These are phyloP conservation scores for Apomyelois bistriatella DNA, from an alignment of 2,888 invertebrate species.

Conservation along the genomic window DNA sequence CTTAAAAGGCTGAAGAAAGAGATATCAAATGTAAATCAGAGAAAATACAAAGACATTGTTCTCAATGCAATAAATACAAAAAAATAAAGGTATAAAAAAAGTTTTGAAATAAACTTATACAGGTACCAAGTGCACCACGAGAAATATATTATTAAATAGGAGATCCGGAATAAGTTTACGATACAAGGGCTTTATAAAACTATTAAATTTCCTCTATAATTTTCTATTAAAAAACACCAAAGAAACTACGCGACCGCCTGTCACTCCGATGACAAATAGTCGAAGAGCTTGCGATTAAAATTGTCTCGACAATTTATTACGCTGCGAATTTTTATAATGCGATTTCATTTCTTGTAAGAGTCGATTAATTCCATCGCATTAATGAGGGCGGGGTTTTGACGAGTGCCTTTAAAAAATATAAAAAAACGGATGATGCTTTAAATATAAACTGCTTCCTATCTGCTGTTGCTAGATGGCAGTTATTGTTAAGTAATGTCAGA, in stretches of 20 bases:
- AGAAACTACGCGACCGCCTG: constrained; percentile 17
- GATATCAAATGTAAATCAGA: no score
- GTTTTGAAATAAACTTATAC: no score
- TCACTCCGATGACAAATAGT: constrained; percentile 32
- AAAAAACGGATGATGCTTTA: background rate
- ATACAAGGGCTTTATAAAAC: background rate
- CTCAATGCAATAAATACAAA: no score
- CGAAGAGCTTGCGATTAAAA: constrained; percentile 29
- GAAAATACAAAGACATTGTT: no score
- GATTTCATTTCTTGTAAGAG: constrained; percentile 33
- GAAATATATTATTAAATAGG: no score
- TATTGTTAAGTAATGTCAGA: no score
- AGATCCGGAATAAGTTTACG: no score
- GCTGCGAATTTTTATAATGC: constrained; percentile 28
- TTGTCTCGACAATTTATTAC: constrained; percentile 40
- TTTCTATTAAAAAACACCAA: constrained; percentile 8
- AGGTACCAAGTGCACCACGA: no score
- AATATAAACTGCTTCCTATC: no score
- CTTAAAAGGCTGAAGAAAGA: no score
- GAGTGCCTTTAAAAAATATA: constrained; percentile 3
- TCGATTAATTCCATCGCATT: constrained; percentile 36
- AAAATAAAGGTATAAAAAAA: no score
- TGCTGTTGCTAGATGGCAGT: no score
- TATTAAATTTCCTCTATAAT: background rate
- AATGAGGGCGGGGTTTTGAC: constrained; percentile 15